Evolutionary conservation across 2,888 invertebrate species (phyloP).

Genomic region (Synanthedon tipuliformis): DNA sequence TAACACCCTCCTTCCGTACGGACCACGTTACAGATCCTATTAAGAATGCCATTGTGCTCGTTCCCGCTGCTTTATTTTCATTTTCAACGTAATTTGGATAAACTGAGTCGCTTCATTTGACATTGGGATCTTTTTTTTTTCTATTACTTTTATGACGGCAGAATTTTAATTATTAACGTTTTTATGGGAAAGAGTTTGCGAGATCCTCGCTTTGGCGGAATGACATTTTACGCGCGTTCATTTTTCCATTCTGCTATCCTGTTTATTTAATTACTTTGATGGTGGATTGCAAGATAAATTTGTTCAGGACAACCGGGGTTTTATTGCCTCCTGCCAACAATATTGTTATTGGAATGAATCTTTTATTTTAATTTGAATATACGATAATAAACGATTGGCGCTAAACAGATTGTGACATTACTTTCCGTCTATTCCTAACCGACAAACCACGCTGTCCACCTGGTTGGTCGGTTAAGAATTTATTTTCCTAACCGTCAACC

Average conservation of each 20-base stretch:
- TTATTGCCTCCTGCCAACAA: background rate
- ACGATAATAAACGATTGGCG: no score
- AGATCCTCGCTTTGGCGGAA: background rate
- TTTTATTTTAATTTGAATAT: no score
- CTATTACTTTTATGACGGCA: conserved; percentile 37
- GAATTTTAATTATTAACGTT: conserved; percentile 11
- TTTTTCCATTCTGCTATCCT: background rate
- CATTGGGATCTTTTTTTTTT: conserved; percentile 31
- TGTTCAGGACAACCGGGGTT: background rate
- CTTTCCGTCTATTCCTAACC: no score
- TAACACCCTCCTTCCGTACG: conserved; percentile 39
- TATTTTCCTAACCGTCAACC: no score
- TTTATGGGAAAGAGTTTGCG: background rate
- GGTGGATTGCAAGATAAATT: background rate
- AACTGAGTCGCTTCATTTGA: conserved; percentile 40
- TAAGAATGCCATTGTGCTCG: conserved; percentile 39
- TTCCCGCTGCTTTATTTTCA: conserved; percentile 46
- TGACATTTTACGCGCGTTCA: background rate
- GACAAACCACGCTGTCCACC: no score
- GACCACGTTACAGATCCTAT: conserved; percentile 50
- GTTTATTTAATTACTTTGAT: background rate
- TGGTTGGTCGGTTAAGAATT: no score
- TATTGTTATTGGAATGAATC: no score
- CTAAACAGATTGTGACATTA: no score
- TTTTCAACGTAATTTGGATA: conserved; percentile 51